Percentiles rank a stretch among this genome's conserved stretches.
Evolutionary conservation across 1,140 invertebrate species (phyloP).

Genomic region (Drosophila chauvacae): DNA sequence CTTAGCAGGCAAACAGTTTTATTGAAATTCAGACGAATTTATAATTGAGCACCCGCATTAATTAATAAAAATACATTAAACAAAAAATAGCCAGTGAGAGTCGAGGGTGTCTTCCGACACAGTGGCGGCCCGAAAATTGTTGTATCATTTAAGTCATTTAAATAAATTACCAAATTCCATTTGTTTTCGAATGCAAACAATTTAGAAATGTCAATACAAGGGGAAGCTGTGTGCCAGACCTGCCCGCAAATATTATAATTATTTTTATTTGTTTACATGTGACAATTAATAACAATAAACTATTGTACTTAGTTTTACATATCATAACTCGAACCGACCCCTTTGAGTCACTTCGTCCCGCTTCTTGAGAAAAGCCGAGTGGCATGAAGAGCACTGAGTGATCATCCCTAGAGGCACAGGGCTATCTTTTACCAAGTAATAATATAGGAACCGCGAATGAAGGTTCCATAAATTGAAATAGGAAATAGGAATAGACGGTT

Average conservation of each 20-base stretch:
- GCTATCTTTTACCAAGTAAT: neutral
- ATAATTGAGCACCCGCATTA: constrained; percentile 56
- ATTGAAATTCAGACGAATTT: constrained; percentile 53
- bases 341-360: neutral
- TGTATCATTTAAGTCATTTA: constrained; percentile 14
- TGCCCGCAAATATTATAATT: neutral
- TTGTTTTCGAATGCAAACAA: constrained; percentile 1
- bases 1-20: constrained; percentile 38
- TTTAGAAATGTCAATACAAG: neutral
- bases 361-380: neutral
- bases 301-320: neutral
- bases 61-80: constrained; percentile 62
- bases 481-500: neutral
- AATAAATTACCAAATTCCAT: constrained; percentile 1
- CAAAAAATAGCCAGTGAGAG: constrained; percentile 28
- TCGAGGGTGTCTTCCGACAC: constrained; percentile 1
- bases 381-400: neutral
- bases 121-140: constrained; percentile 5
- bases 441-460: neutral
- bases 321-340: neutral
- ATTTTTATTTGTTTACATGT: neutral
- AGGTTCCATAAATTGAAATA: neutral
- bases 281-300: neutral
- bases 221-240: neutral
- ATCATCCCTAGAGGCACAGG: neutral